Conservation (phyloP, 2,113 vertebrate species). For the Pachyramphus minor region DNA sequence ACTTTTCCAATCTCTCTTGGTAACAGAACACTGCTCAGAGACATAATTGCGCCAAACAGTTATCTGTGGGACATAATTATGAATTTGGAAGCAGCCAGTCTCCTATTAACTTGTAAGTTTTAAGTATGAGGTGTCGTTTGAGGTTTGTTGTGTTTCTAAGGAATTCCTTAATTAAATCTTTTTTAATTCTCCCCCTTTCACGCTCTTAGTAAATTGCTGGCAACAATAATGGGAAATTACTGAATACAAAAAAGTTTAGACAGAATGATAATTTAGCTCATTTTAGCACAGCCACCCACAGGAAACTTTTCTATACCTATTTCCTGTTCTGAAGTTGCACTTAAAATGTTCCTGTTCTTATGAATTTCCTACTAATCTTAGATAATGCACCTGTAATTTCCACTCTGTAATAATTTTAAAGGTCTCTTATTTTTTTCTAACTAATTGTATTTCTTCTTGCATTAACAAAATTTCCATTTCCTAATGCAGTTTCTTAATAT, state of each 20-base stretch:
- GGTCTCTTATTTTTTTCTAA: not conserved
- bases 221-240: not conserved
- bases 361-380: not conserved
- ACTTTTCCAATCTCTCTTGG: not conserved
- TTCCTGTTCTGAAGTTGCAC: not conserved
- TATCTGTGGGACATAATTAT: not conserved
- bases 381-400: not conserved
- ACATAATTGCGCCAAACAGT: not conserved
- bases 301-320: not conserved
- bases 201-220: not conserved
- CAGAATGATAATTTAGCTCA: not conserved
- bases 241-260: not conserved
- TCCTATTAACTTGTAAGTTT: not conserved
- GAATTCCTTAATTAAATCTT: constrained; percentile 7
- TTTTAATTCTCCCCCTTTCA: not conserved
- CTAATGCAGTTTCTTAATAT: not conserved
- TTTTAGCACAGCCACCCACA: not conserved
- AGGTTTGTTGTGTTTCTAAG: not conserved
- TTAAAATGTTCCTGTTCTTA: not conserved
- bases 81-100: not conserved
- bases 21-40: not conserved
- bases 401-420: not conserved
- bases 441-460: not conserved
- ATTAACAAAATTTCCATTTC: not conserved
- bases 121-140: not conserved